A percentile compares a stretch with the other conserved stretches of the same genome.
Conservation (phyloP, 2,113 vertebrate genomes). For the Podocnemis expansa region DNA sequence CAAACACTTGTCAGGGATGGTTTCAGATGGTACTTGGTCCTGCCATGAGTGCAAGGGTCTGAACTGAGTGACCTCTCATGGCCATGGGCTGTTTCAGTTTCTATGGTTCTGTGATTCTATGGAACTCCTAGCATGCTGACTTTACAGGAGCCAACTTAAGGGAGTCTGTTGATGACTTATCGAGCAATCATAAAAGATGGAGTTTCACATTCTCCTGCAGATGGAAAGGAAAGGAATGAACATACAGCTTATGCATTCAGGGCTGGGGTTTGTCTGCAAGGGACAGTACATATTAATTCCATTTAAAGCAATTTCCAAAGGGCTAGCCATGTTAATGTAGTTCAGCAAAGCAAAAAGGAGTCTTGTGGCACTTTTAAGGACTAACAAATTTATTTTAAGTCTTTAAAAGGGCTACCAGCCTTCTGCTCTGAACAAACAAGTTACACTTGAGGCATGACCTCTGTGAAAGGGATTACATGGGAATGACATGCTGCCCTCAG, state of each 20-base stretch:
- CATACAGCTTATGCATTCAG: slow-evolving; percentile 2
- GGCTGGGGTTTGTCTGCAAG: not conserved
- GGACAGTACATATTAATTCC: not conserved
- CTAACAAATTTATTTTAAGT: no score
- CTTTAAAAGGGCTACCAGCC: no score
- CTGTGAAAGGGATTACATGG: slow-evolving; percentile 12
- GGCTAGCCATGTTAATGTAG: no score
- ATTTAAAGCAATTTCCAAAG: slow-evolving; percentile 7
- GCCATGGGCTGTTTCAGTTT: no score
- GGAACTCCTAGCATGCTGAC: not conserved
- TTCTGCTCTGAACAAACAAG: no score
- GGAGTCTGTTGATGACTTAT: not conserved
- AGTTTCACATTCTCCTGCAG: not conserved
- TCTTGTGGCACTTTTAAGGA: no score
- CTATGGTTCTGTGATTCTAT: no score
- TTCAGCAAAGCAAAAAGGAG: no score
- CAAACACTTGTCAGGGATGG: no score
- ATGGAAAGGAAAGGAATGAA: slow-evolving; percentile 11
- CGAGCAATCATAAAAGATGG: slow-evolving; percentile 1
- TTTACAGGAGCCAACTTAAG: not conserved
- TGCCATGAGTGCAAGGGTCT: no score
- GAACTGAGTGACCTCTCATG: no score
- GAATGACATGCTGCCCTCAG: not conserved
- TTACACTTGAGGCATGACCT: not conserved
- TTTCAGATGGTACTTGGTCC: no score